These are phyloP conservation scores for Drosophila ironensis DNA, from an alignment of 1,140 invertebrate genomes.

Conservation along the genomic window DNA sequence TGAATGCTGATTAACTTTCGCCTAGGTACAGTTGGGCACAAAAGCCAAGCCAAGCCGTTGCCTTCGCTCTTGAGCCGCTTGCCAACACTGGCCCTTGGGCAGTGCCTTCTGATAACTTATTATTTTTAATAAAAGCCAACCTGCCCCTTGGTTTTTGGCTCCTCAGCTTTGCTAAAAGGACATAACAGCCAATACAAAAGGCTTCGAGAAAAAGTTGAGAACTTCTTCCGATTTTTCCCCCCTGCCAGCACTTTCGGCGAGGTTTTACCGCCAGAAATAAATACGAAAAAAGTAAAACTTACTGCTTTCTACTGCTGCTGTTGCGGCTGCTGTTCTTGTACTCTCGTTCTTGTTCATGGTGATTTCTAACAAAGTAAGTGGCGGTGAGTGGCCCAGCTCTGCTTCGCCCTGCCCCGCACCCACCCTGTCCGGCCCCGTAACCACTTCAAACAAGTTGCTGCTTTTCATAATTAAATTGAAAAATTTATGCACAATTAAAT, in stretches of 20 bases:
- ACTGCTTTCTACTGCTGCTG: slow-evolving; percentile 1
- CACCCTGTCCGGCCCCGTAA: slow-evolving; percentile 18
- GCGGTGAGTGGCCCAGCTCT: too few species aligned
- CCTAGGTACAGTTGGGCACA: slow-evolving; percentile 1
- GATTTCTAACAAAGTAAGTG: slow-evolving; percentile 47
- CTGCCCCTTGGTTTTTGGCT: background rate
- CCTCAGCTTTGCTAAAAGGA: slow-evolving; percentile 20
- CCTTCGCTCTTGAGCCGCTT: too few species aligned
- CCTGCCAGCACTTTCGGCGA: background rate
- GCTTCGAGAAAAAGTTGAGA: slow-evolving; percentile 28
- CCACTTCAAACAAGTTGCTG: slow-evolving; percentile 79
- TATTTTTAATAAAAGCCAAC: slow-evolving; percentile 27
- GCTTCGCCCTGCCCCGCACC: too few species aligned
- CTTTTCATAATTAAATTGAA: slow-evolving; percentile 79
- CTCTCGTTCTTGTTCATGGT: slow-evolving; percentile 16
- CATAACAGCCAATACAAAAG: slow-evolving; percentile 45
- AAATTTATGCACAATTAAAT: slow-evolving; percentile 80
- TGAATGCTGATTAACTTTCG: slow-evolving; percentile 16
- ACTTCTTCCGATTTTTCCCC: background rate
- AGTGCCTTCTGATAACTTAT: slow-evolving; percentile 20
- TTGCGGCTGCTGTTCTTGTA: background rate
- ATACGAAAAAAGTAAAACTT: slow-evolving; percentile 28
- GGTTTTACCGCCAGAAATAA: slow-evolving; percentile 18
- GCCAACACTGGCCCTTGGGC: slow-evolving; percentile 13
- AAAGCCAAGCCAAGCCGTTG: too few species aligned